These are phyloP conservation scores for Dromas ardeola DNA, from an alignment of 2,113 vertebrate species.

Conservation along the genomic window DNA sequence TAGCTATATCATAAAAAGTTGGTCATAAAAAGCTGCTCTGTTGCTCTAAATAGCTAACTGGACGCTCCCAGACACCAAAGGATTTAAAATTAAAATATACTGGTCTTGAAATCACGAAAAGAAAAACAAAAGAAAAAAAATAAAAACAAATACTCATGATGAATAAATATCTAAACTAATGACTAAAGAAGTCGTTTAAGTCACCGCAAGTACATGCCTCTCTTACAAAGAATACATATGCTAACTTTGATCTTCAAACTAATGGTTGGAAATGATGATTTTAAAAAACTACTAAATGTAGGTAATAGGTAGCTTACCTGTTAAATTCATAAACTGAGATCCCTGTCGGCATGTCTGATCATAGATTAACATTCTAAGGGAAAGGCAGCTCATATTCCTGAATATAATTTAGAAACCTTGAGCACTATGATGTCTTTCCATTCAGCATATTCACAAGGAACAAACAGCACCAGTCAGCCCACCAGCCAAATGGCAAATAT, in stretches of 20 bases:
- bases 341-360: not conserved
- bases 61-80: not conserved
- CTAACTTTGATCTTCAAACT: not conserved
- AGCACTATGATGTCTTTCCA: conserved; percentile 51
- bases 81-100: not conserved
- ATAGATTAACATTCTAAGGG: conserved; percentile 62
- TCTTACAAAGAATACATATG: not conserved
- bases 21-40: not conserved
- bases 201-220: not conserved
- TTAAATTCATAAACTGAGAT: not conserved
- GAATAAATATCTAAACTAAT: not conserved
- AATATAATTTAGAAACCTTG: conserved; percentile 75
- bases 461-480: conserved; percentile 67
- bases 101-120: not conserved
- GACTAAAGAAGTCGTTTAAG: not conserved
- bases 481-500: not conserved
- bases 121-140: not conserved
- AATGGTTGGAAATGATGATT: not conserved
- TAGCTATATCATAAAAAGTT: not conserved
- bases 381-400: conserved; percentile 70
- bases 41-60: not conserved
- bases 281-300: not conserved
- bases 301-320: not conserved
- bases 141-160: not conserved
- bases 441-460: conserved; percentile 71